Base-by-base conservation (phyloP, 2,113 vertebrate genomes). In the Halcyon senegalensis region DNA sequence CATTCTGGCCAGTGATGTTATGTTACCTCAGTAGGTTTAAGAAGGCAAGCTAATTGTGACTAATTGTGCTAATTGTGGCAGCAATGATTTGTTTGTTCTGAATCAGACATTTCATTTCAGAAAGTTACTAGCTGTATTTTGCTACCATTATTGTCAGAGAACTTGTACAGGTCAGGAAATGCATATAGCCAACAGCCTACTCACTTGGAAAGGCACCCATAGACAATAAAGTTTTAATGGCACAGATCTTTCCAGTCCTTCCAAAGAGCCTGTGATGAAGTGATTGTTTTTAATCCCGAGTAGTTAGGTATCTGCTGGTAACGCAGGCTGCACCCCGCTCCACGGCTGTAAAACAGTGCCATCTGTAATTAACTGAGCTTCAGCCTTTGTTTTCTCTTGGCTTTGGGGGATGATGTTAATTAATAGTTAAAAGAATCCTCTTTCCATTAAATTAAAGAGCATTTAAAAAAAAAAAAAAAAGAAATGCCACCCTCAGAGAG, bases 151-250 rank as follows among this genome's bases (percentile, higher is more conserved):
- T 44, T 79, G 84, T 73, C 77, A 91, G 44, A 76, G 73, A 90
- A 76, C 74, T 91, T n/a, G 44, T 58, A 53, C 5, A 59, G 81
- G 69, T 93, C 92, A 93, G 90, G 90, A 95, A 95, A 89, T 39
- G 66, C 0, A 0, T 39, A 79, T 17, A 91, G 90, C 83, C 95
- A 96, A 60, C 88, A 93, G 76, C 87, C 96, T 95, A 91, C 87
- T 94, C 89, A 89, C 86, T 97, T 94, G 95, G 90, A 96, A 92
- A 94, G 27, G 33, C 69, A 87, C 43, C 37, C 10, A 1, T 30
- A 64, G 80, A 58, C 72, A 92, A 28, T 87, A 92, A 92, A 96
- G 56, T 94, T 96, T 93, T 92, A 91, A 85, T 69, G 77, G 55
- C 74, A 83, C 58, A 16, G 58, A 84, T 93, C 70, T 94, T 92